These are phyloP conservation scores for Pterostichus madidus DNA, from an alignment of 2,888 invertebrate species.

Conservation along the genomic window DNA sequence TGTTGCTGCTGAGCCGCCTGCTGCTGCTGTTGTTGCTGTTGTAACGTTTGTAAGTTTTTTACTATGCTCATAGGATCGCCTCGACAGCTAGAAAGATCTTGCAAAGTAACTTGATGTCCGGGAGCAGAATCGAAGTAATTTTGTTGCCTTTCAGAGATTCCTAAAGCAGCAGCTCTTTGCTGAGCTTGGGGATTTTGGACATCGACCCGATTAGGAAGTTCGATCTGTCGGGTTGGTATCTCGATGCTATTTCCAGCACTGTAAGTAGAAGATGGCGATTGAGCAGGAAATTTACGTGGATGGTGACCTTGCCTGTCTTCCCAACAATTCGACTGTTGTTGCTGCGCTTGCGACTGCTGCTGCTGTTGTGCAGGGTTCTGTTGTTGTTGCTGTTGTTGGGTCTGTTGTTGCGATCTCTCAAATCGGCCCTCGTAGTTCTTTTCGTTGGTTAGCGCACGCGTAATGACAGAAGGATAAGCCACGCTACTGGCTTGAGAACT, in stretches of 20 bases:
- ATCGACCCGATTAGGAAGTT: slow-evolving; percentile 69
- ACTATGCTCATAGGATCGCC: slow-evolving; percentile 89
- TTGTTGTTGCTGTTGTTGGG: slow-evolving; percentile 76
- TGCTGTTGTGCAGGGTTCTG: slow-evolving; percentile 66
- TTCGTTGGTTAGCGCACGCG: slow-evolving; percentile 84
- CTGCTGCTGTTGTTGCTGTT: slow-evolving; percentile 75
- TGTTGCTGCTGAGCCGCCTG: slow-evolving; percentile 73
- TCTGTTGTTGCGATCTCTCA: slow-evolving; percentile 74
- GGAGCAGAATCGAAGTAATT: slow-evolving; percentile 84
- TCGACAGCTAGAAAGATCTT: slow-evolving; percentile 86
- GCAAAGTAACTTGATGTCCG: slow-evolving; percentile 81
- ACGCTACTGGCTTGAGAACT: slow-evolving; percentile 81
- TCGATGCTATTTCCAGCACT: slow-evolving; percentile 76
- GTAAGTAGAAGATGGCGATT: slow-evolving; percentile 76
- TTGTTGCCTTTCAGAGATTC: slow-evolving; percentile 80
- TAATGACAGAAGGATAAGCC: slow-evolving; percentile 91
- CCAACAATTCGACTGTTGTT: slow-evolving; percentile 78
- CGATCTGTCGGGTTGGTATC: slow-evolving; percentile 72
- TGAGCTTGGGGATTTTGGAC: slow-evolving; percentile 72
- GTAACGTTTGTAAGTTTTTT: slow-evolving; percentile 84
- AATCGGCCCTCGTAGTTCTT: slow-evolving; percentile 81
- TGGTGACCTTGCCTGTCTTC: slow-evolving; percentile 78
- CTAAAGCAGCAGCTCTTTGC: slow-evolving; percentile 77
- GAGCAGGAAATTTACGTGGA: slow-evolving; percentile 79
- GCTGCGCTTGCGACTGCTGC: slow-evolving; percentile 76